Percentiles rank a stretch among this genome's conserved stretches.
Conservation (phyloP, 2,888 invertebrate species). For the Eubasilissa splendida region DNA sequence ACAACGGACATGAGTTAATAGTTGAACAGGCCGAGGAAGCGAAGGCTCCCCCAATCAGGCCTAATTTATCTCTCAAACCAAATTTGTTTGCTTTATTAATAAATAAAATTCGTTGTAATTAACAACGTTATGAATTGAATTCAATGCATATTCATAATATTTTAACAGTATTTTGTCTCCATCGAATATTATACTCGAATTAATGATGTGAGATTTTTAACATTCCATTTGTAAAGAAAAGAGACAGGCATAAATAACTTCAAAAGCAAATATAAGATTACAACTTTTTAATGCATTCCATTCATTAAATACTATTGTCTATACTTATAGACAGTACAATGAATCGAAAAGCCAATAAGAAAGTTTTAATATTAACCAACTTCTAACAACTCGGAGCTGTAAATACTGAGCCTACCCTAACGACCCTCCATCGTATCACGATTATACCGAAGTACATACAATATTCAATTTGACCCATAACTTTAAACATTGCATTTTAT, state of each 20-base stretch:
- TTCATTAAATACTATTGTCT: no score
- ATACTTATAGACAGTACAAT: no score
- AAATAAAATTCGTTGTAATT: not conserved
- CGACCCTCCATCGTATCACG: not conserved
- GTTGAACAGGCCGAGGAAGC: slow-evolving; percentile 4
- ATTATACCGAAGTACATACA: not conserved
- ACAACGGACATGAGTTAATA: slow-evolving; percentile 27
- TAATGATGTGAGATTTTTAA: no score
- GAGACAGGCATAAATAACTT: not conserved
- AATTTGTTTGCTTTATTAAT: slow-evolving; percentile 4
- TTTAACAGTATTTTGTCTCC: no score
- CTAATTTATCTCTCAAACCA: not conserved
- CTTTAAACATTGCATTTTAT: slow-evolving; percentile 3
- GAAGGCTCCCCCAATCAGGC: slow-evolving; percentile 8
- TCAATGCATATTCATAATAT: no score
- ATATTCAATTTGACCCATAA: not conserved
- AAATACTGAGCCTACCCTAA: slow-evolving; percentile 39
- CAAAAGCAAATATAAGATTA: not conserved
- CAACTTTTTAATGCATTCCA: no score
- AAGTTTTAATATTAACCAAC: slow-evolving; percentile 24
- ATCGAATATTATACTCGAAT: no score
- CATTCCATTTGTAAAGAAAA: no score
- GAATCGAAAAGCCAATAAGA: not conserved
- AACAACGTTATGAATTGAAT: not conserved
- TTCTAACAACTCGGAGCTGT: slow-evolving; percentile 40